Conservation (phyloP, 2,113 vertebrate genomes). For the Himantopus leucocephalus region DNA sequence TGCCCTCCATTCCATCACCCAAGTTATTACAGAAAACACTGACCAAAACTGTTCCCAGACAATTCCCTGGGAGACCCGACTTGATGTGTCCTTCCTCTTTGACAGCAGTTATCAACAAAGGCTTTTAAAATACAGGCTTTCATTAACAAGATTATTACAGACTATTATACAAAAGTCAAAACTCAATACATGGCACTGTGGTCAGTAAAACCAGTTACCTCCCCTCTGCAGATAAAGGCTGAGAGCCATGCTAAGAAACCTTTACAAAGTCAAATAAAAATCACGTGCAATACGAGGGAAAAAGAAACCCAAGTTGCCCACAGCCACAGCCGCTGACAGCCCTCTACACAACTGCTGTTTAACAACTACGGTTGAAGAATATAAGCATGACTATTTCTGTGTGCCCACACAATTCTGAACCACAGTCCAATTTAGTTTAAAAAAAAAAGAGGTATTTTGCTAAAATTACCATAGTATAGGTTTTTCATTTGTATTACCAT, state of each 20-base stretch:
- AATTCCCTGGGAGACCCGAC: not conserved
- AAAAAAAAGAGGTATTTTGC: not conserved
- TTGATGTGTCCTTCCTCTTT: not conserved
- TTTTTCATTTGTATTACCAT: constrained; percentile 35
- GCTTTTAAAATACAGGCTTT: not conserved
- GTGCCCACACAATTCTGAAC: constrained; percentile 39
- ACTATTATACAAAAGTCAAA: not conserved
- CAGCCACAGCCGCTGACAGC: not conserved
- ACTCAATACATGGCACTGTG: not conserved
- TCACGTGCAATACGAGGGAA: not conserved
- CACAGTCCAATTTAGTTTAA: not conserved
- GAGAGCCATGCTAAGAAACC: not conserved
- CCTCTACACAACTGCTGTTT: not conserved
- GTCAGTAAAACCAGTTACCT: not conserved
- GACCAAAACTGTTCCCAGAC: not conserved
- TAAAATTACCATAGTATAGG: constrained; percentile 31
- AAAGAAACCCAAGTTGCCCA: not conserved
- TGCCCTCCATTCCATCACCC: not conserved
- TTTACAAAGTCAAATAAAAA: not conserved
- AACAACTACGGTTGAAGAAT: not conserved
- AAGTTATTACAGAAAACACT: not conserved
- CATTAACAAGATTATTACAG: not conserved
- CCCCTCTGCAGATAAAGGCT: not conserved
- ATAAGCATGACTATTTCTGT: not conserved
- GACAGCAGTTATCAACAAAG: not conserved